Evolutionary conservation across 2,113 vertebrate species (phyloP), one percentile per base, ranked within the genome.

Genomic region (Talpa occidentalis): DNA sequence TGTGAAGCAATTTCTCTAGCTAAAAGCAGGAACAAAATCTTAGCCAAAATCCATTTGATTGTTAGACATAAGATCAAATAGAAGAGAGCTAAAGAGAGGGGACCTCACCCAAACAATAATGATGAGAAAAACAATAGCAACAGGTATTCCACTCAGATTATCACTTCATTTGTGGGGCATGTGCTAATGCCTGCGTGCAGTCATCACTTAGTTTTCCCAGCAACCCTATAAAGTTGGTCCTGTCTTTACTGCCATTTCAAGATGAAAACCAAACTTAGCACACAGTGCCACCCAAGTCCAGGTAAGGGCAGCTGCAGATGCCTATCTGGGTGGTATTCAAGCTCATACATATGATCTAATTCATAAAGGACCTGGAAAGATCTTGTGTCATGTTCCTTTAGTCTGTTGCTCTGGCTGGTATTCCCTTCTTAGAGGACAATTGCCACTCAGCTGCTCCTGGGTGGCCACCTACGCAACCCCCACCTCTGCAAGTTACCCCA

Each of bases 61-160:
- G 11, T 35, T 60, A 78, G 67, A 82, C 30, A 74, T 77, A 72
- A 82, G 94, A 42, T 72, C n/a, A 54, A 96, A 40, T 35, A 56
- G 37, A 79, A 37, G 21, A 21, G 22, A 30, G 78, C 22, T 24
- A 47, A 12, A 35, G 28, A 76, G 67, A 87, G 52, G 19, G 12
- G 28, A 77, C 49, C 22, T 82, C 47, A 52, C 62, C 47, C 73
- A 85, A 88, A 42, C 16, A 80, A 30, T n/a, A 56, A 3, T 3
- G 28, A 56, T 62, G 73, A 88, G 42, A 69, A 44, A 83, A 64
- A 35, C 56, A 66, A 40, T 11, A 59, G 62, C n/a, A 12, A 64
- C 22, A 30, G 24, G n/a, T 32, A 24, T 52, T 80, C 72, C 52
- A 11, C 89, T n/a, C 66, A 70, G 28, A 54, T 84, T 22, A 37